Base-by-base conservation (phyloP, 1,140 invertebrate species). In the Globodera rostochiensis region DNA sequence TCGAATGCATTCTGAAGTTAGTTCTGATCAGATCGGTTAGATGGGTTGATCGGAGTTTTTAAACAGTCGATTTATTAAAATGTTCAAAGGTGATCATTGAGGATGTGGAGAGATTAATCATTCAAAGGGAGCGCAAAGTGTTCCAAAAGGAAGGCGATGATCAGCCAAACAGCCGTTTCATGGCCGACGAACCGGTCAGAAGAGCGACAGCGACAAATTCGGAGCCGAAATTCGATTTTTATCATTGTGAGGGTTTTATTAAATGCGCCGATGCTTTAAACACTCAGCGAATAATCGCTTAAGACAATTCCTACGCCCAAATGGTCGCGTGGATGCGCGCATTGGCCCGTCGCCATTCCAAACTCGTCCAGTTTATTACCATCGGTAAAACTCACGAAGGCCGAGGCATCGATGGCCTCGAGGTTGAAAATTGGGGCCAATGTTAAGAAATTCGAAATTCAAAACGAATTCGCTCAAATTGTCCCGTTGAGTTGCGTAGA, bases 331-430 rank as follows among this genome's bases (percentile, higher is more conserved):
- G 88, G 87, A 87, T 89, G 87, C 76, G 86, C 19, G 57, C 84
- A 1, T 66, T 89, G 25, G 86, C 85, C 4, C 45, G 80, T 36
- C 81, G 82, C 45, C 84, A 90, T 71, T 85, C 88, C n/a, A 81
- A 85, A 49, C 74, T 90, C 36, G 86, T 88, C 47, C 84, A 87
- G 69, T 87, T 88, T 57, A 89, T 90, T 64, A 85, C 88, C 8
- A 90, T 89, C 75, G 88, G 88, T 9, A 86, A 86, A 74, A 87
- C 84, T 21, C 89, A 89, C 70, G 88, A 89, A 80, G 87, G 87
- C 25, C 77, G 88, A 13, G 78, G 79, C 21, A 89, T 89, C 74
- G 88, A 89, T 75, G 88, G 88, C n/a, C 50, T 89, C 19, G 88
- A 88, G 84, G 87, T 88, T 25, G 45, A 36, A 71, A 71, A 19